Evolutionary conservation across 2,113 vertebrate species (phyloP), one percentile per base, ranked within the genome.

Genomic region (Pituophis catenifer): DNA sequence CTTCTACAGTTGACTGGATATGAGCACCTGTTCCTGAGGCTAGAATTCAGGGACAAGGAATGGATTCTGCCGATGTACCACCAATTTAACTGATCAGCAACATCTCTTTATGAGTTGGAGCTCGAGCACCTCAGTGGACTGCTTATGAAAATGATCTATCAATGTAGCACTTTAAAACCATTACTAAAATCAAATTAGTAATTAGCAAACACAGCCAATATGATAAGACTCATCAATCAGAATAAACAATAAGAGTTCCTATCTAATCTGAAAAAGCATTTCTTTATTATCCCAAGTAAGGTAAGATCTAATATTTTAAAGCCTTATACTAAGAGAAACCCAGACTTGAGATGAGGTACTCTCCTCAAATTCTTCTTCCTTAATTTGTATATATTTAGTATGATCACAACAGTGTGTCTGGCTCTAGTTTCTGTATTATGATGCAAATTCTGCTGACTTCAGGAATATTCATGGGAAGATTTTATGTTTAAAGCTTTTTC

Each of bases 341-440:
- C 75, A 44, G 17, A 44, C 8, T 81, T 81, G 33, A 81, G 75
- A 44, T 3, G 3, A 9, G 33, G 33, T 81, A 81, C 3, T 44
- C 58, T 93, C 94, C 93, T 91, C 93, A 94, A 90, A 86, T 87
- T 88, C 86, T 24, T 91, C 19, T 88, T 11, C 21, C 53, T 91
- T 94, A 88, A 24, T 59, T 94, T 92, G 62, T 81, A 54, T 93
- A 94, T 88, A 88, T 92, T 86, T 91, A 94, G 38, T 92, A 90
- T 44, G 70, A 87, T 58, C 10, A 2, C 8, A 0, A 24, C 50
- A 38, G 38, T 54, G 8, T 44, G 58, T 55, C 5, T 0, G 87
- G 93, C 90, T 62, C 86, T 11, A 91, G 12, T 94, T 93, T 58
- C n/a, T 65, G 54, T 91, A 26, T 88, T n/a, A 88, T 75, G 23